These are phyloP conservation scores for Willowsia nigromaculata DNA, from an alignment of 2,888 invertebrate species.

Conservation along the genomic window DNA sequence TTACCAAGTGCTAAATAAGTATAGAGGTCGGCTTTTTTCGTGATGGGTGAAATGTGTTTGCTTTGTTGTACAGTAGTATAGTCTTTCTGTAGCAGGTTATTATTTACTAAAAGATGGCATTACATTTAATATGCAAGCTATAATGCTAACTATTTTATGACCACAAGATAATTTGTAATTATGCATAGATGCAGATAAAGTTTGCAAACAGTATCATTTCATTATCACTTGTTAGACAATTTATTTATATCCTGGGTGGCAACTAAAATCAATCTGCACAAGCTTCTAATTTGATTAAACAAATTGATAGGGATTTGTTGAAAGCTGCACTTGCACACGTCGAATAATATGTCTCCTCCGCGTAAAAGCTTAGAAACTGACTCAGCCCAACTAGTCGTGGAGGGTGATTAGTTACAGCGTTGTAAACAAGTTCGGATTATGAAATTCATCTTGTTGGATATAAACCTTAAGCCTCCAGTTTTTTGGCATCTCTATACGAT, in stretches of 20 bases:
- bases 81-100: too few relatives aligned
- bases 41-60: background rate
- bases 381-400: background rate
- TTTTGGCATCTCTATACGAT: background rate
- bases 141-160: too few relatives aligned
- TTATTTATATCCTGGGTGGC: slow-evolving; percentile 28
- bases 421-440: slow-evolving; percentile 68
- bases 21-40: background rate
- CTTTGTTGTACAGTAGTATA: too few relatives aligned
- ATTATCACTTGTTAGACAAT: background rate
- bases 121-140: too few relatives aligned
- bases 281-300: slow-evolving; percentile 67
- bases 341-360: background rate
- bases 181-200: background rate
- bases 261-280: slow-evolving; percentile 66
- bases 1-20: background rate
- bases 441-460: slow-evolving; percentile 69
- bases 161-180: too few relatives aligned
- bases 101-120: too few relatives aligned
- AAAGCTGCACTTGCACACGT: slow-evolving; percentile 40
- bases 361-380: background rate
- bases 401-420: slow-evolving; percentile 57
- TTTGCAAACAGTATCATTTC: background rate
- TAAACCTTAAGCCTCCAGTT: slow-evolving; percentile 61
- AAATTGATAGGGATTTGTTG: slow-evolving; percentile 69